Evolutionary conservation across 1,140 invertebrate genomes (phyloP).

Genomic region (Cephus cinctus): DNA sequence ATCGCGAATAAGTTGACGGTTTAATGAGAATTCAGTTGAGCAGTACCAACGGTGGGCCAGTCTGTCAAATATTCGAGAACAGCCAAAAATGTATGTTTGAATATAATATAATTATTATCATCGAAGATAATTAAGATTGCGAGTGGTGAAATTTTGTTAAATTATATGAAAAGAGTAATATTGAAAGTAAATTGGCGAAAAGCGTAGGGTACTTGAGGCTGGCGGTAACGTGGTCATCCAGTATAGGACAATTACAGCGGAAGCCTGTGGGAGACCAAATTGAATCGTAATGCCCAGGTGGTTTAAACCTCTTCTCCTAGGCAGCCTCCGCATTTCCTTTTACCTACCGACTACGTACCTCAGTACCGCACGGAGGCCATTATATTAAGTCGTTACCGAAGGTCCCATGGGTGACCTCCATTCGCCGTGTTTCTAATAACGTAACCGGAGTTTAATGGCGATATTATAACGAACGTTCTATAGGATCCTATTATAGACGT

Average conservation of each 20-base stretch:
- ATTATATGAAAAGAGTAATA: no score
- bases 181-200: slow-evolving; percentile 20
- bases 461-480: no score
- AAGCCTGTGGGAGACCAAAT: slow-evolving; percentile 16
- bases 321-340: slow-evolving; percentile 13
- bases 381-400: neutral
- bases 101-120: slow-evolving; percentile 19
- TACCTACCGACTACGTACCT: slow-evolving; percentile 3
- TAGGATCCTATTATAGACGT: no score
- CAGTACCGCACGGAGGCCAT: neutral
- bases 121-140: no score
- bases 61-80: slow-evolving; percentile 4
- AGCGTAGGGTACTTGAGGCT: slow-evolving; percentile 8
- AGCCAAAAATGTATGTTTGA: slow-evolving; percentile 9
- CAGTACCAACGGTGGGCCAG: neutral
- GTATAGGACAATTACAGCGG: slow-evolving; percentile 19
- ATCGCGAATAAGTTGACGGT: neutral
- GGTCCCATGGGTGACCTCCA: neutral
- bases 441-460: no score
- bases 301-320: slow-evolving; percentile 18
- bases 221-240: slow-evolving; percentile 8
- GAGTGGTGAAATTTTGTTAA: no score
- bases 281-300: slow-evolving; percentile 21
- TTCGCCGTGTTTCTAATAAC: neutral
- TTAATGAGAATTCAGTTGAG: neutral